Base-by-base conservation (phyloP, 2,888 invertebrate genomes). In the Luffia ferchaultella region DNA sequence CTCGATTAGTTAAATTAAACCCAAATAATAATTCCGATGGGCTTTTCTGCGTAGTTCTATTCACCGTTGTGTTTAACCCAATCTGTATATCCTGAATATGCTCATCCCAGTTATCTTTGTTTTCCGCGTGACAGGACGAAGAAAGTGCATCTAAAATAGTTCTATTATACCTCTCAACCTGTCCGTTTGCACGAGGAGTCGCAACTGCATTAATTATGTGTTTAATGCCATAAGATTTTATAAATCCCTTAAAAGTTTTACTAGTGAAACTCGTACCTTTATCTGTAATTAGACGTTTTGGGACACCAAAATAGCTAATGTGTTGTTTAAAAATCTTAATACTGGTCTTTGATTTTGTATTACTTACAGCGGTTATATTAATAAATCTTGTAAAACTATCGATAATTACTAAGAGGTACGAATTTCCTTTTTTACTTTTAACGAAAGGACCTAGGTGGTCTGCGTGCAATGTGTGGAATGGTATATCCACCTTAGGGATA, bases 391-490 rank as follows among this genome's bases (percentile, higher is more conserved):
- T 55, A 30, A 58, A 59, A 0, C 49, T 1, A 55, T 30, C 30
- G 3, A 30, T 30, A 12, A 30, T 30, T 3, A 7, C 5, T 30
- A 30, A 12, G 12, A 12, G 5, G 30, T 58, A 59, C 2, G 42
- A 53, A 19, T 58, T 58, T 1, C 55, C 53, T 2, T 17, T 41
- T 20, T 53, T 58, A n/a, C 54, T 58, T 15, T 43, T 43, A n/a
- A 46, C 46, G 18, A 58, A 58, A 0, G 60, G 60, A 0, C 57
- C 61, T 2, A 58, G 18, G 47, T 56, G 61, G 40, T 61, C 62
- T 41, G 52, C 55, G 16, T 58, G 65, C 2, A 51, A 50, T 18
- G 58, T 68, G 16, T 61, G 58, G 15, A 60, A 61, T 0, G 62
- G 59, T 0, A 50, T 40, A 9, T 43, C 47, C 0, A 52, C 7